Evolutionary conservation across 2,888 invertebrate genomes (phyloP), one percentile per base, ranked within the genome.

Genomic region (Amphiduros pacificus): DNA sequence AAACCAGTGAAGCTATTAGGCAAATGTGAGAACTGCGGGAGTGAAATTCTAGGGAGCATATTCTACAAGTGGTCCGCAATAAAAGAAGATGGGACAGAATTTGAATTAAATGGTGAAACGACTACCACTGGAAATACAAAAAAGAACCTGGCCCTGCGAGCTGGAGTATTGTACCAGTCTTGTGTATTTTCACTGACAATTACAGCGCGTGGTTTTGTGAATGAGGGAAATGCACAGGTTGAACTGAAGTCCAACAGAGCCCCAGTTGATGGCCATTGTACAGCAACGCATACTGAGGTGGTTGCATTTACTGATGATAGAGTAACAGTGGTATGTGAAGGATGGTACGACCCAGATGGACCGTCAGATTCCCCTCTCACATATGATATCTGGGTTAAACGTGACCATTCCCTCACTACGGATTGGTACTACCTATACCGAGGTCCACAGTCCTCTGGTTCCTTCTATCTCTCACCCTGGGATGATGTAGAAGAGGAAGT

Each of bases 401-500:
- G 26, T 24, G 24, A 17, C 24, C 17, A 26, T 4, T 26, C 2
- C 24, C 4, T 51, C 5, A 51, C 24, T 6, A 17, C 17, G 4
- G 36, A 55, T 17, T 50, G 58, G 36, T 58, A 58, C 51, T 24
- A 31, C 20, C 32, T 58, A 24, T 58, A 58, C 50, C 28, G 40
- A 6, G 58, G 58, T 2, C 22, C 58, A 2, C 36, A 36, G 50
- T 17, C 31, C 17, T 2, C 5, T 1, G 51, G 51, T 2, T 26
- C 32, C 5, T 58, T 31, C 36, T 20, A 24, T n/a, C 26, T 58
- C 14, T 36, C 58, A 2, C 58, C 49, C 9, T 36, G 26, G 26
- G 51, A 26, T 17, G 32, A 29, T 32, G 58, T 50, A 17, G 24
- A 24, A 2, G 36, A 27, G 6, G 26, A 17, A 14, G 14, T 24